Percentiles rank a stretch among this genome's conserved stretches.
phyloP scores from a whole-genome alignment of 92 coral and sea anemone genomes.

The Zoanthus sansibaricus region DNA sequence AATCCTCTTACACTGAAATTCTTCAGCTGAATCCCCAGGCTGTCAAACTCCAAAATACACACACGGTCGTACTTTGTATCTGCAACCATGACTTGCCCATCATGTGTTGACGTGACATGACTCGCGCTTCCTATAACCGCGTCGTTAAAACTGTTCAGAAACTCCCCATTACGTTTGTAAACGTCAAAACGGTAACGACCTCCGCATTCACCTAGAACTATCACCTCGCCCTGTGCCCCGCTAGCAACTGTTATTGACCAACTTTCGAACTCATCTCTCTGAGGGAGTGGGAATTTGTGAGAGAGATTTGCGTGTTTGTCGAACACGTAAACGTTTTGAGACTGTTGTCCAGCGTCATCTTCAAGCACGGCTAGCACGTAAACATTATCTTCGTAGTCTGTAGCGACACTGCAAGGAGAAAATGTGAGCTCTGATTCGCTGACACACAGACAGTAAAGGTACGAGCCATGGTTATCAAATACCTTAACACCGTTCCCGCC shows the following conservation, averaged over 20 bases:
- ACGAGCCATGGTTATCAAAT: conserved; percentile 51
- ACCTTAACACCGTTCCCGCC: conserved; percentile 52
- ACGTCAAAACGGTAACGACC: conserved; percentile 47
- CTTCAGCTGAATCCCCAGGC: conserved; percentile 28
- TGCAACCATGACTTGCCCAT: conserved; percentile 53
- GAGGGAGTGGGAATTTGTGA: conserved; percentile 41
- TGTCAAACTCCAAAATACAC: conserved; percentile 34
- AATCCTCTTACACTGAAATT: conserved; percentile 36
- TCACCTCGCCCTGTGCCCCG: conserved; percentile 28
- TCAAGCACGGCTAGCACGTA: conserved; percentile 34
- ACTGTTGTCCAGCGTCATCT: neutral
- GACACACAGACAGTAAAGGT: conserved; percentile 33
- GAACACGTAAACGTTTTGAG: conserved; percentile 31
- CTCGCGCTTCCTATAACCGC: conserved; percentile 14
- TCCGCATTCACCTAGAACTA: neutral
- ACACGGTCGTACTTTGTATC: conserved; percentile 26
- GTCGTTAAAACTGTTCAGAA: conserved; percentile 42
- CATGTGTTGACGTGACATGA: conserved; percentile 44
- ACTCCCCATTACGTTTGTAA: conserved; percentile 35
- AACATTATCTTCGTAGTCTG: conserved; percentile 44
- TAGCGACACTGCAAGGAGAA: conserved; percentile 45
- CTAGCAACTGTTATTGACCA: conserved; percentile 40
- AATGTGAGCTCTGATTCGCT: neutral
- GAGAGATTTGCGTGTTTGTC: conserved; percentile 41
- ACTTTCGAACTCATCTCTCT: conserved; percentile 12